Percentiles rank a stretch among this genome's conserved stretches.
Evolutionary conservation across 2,797 vertebrate genomes (phyloP).

Genomic region (Emydoidea blandingii): DNA sequence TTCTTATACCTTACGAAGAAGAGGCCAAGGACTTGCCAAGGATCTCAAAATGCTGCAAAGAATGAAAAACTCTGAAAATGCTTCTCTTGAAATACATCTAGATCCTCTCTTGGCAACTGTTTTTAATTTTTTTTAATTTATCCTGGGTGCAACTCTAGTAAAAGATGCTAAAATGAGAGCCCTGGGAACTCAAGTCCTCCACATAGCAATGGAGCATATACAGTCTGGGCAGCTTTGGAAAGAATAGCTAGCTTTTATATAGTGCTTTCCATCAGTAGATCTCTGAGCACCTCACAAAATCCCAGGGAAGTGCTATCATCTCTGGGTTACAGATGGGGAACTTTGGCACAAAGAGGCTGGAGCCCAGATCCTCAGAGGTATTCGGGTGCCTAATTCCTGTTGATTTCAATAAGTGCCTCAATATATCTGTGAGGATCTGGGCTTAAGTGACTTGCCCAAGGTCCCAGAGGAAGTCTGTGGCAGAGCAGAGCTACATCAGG

Average conservation of each 20-base stretch:
- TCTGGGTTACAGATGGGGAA: not conserved
- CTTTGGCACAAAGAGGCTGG: not conserved
- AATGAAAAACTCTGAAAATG: not conserved
- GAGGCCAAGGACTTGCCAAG: not conserved
- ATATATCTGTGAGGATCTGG: not conserved
- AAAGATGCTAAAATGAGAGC: not conserved
- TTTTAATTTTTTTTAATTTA: constrained; percentile 12
- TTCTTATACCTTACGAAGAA: not conserved
- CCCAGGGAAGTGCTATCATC: not conserved
- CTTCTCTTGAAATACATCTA: not conserved
- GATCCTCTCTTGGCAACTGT: constrained; percentile 3
- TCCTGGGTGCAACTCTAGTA: not conserved
- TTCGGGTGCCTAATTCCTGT: not conserved
- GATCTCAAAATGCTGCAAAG: not conserved
- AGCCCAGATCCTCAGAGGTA: not conserved
- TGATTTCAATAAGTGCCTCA: not conserved
- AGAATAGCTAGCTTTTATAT: not conserved
- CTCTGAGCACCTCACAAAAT: not conserved
- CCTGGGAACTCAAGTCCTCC: not conserved
- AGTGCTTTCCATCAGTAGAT: not conserved
- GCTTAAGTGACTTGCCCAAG: not conserved
- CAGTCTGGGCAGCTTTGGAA: not conserved
- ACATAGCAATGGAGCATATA: not conserved
- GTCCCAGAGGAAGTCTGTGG: not conserved
- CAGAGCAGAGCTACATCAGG: not conserved